Base-by-base conservation (phyloP, 2,888 invertebrate species). In the Synanthedon formicaeformis region DNA sequence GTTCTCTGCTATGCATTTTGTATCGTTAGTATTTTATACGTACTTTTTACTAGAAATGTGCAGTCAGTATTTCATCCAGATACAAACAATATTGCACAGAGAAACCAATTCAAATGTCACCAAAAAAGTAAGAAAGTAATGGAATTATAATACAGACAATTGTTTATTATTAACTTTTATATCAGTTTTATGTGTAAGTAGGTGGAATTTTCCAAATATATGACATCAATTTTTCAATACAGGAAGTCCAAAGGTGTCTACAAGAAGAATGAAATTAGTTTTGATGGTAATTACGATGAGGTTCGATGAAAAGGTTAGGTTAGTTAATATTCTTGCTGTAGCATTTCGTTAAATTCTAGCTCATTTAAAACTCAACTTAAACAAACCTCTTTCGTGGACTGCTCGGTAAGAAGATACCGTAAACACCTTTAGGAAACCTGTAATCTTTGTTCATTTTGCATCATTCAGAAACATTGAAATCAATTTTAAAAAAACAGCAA, bases 391-490 rank as follows among this genome's bases (percentile, higher is more conserved):
- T 45, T 45, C 45, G 45, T 45, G 45, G 45, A 45, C 45, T 45
- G 45, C 45, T 45, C 45, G 45, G 45, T 45, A 45, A 45, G 45
- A 45, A 45, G 45, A 45, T 45, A 45, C 45, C 45, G 45, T 45
- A 45, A 13, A 45, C 45, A 45, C 45, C 45, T 45, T 45, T 45
- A 45, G 45, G 14, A 45, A 45, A 45, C 45, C 45, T 45, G 45
- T 45, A 45, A 45, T 13, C 12, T 45, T 45, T 45, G 45, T 45
- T 45, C 14, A 45, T 45, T 45, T 45, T 56, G 58, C 56, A 63
- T 63, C 51, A 61, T 59, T 58, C 55, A 60, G 57, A 55, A 60
- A 61, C 53, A 60, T 61, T 53, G 54, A 56, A 54, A 51, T 52
- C 51, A 54, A 57, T 53, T 57, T 53, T 5, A 23, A 23, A 58